phyloP scores from a whole-genome alignment of 1,140 invertebrate genomes.

The Drosophila novamexicana region DNA sequence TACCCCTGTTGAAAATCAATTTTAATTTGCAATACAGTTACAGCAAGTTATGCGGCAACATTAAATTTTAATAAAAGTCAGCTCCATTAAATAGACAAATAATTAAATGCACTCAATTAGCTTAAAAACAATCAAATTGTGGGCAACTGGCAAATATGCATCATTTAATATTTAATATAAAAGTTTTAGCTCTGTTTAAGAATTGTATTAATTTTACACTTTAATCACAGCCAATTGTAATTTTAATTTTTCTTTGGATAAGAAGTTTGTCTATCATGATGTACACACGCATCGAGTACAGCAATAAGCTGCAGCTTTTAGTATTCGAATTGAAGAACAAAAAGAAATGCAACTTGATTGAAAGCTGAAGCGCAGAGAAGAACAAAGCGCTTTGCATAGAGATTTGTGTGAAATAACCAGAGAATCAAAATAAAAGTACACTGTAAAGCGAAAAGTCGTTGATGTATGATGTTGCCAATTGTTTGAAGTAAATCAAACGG shows the following conservation, averaged over 20 bases:
- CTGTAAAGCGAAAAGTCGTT: constrained; percentile 61
- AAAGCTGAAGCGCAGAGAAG: neutral
- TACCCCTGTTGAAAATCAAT: constrained; percentile 11
- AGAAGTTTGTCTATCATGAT: constrained; percentile 1
- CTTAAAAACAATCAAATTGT: no score
- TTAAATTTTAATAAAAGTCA: no score
- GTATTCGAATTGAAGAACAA: constrained; percentile 14
- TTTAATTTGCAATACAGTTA: constrained; percentile 7
- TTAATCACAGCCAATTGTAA: neutral
- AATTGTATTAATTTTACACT: no score
- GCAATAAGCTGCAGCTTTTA: constrained; percentile 12
- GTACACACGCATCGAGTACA: neutral
- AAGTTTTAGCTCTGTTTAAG: no score
- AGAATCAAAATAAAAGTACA: constrained; percentile 44
- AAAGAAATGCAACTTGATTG: constrained; percentile 23
- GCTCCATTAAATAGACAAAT: no score
- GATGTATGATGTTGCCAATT: constrained; percentile 83
- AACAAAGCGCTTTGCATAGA: constrained; percentile 56
- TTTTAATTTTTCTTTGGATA: no score
- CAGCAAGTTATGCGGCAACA: no score
- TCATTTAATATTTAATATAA: no score
- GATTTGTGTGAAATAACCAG: constrained; percentile 56
- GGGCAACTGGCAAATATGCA: no score
- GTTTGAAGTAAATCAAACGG: constrained; percentile 82
- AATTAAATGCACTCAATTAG: no score